Evolutionary conservation across 2,888 invertebrate genomes (phyloP), one percentile per base, ranked within the genome.

Genomic region (Parochlus steinenii): DNA sequence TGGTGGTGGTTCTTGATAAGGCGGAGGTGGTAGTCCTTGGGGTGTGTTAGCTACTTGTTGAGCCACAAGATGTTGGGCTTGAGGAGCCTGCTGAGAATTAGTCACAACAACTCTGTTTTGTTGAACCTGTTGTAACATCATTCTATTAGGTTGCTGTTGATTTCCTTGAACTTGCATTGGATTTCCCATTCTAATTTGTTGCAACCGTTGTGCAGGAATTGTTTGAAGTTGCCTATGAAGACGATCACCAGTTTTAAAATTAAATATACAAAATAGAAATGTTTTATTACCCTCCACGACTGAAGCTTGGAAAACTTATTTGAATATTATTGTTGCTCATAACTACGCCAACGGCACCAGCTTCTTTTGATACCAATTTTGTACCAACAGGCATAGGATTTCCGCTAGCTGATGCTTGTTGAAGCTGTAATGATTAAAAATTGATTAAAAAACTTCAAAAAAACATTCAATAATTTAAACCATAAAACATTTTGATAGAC

Each of bases 21-120:
- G 74, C 19, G 80, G 80, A 35, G 78, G 79, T 3, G 78, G 78
- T 18, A 75, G 73, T n/a, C n/a, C n/a, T n/a, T n/a, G n/a, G 80
- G 79, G 35, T 77, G 78, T 3, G 78, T 78, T 18, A 74, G 73
- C 28, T 29, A 18, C 27, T 27, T 26, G 20, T 33, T 43, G 28
- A 40, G 43, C 23, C 15, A 25, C 19, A n/a, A 19, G 26, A 14
- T 36, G 38, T 24, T 28, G 33, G 15, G 29, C 30, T 17, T 46
- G 45, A 22, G 30, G 31, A 20, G 17, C 18, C 24, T 33, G 27
- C 26, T 37, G 37, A 14, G 16, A 32, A 14, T 37, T 28, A 18
- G 12, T 6, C 37, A 30, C 31, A 15, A 33, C 25, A 17, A 14
- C 26, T 30, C 33, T 34, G 7, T 38, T 37, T 25, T 32, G 42